phyloP scores from a whole-genome alignment of 2,888 invertebrate genomes.

The Epistrophe eligans region DNA sequence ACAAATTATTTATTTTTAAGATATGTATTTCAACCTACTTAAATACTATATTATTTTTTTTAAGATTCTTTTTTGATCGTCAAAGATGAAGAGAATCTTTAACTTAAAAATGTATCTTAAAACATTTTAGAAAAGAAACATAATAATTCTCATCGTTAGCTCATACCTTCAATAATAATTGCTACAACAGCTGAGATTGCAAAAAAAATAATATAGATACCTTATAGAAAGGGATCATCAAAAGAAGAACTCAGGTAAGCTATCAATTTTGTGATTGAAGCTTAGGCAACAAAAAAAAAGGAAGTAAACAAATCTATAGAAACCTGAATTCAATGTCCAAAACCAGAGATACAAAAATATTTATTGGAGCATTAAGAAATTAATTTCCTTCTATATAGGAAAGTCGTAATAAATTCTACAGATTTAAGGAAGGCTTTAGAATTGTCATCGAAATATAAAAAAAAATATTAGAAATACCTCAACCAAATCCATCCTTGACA shows the following conservation, averaged over 20 bases:
- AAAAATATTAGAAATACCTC: slow-evolving; percentile 26
- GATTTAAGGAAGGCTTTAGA: slow-evolving; percentile 16
- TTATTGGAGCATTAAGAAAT: slow-evolving; percentile 27
- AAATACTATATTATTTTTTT: too few relatives aligned
- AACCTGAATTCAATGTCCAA: slow-evolving; percentile 19
- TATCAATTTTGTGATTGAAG: not conserved
- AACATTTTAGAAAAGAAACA: not conserved
- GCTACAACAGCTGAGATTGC: not conserved
- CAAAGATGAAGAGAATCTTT: too few relatives aligned
- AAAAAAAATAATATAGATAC: not conserved
- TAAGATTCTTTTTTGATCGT: too few relatives aligned
- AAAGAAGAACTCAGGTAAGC: not conserved
- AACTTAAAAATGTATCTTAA: not conserved
- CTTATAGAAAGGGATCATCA: not conserved
- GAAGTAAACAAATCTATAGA: slow-evolving; percentile 6
- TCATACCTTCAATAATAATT: not conserved
- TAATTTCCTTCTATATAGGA: slow-evolving; percentile 11
- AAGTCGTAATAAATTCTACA: slow-evolving; percentile 28
- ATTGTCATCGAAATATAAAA: slow-evolving; percentile 23
- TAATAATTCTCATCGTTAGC: not conserved
- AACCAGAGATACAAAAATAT: slow-evolving; percentile 24
- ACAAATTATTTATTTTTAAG: too few relatives aligned
- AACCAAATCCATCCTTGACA: slow-evolving; percentile 62
- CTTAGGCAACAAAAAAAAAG: not conserved
- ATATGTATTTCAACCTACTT: too few relatives aligned